Base-by-base conservation (phyloP, 2,113 vertebrate genomes). In the Cyanocitta stelleri region DNA sequence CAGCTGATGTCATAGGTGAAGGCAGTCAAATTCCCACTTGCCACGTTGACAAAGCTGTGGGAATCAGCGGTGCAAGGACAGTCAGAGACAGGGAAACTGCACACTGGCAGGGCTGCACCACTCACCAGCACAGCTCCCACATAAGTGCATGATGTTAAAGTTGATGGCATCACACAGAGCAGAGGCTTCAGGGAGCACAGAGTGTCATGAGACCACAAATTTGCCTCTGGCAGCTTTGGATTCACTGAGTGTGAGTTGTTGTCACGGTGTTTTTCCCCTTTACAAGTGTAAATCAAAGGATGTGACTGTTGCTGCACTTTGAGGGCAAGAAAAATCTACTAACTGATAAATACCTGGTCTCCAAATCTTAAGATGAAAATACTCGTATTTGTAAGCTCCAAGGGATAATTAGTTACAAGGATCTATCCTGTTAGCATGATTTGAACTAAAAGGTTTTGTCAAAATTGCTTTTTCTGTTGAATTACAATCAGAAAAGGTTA, bases 1-100 rank as follows among this genome's bases (percentile, higher is more conserved):
- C 98, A 99, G 95, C 92, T 92, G 48, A 92, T 89, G 78, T 97
- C 97, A 8, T 93, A 93, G 0, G 78, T 71, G 68, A 93, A 89
- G 75, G 92, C 86, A 75, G 90, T 95, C 95, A 97, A 56, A 56
- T 95, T 97, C 43, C 94, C 94, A 72, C 93, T 96, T 22, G 89
- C 86, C 58, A 91, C 22, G 1, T 51, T 76, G 75, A 98, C 67
- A 5, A 97, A 75, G 93, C 98, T 98, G 94, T 66, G 89, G 82
- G 59, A 71, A 95, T 8, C 8, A 94, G 10, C 19, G 37, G 54
- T 4, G 51, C 26, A 80, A 52, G 52, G 46, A 43, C 4, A 30
- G 55, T 46, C 32, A 92, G 46, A 24, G 46, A 35, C 30, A 44
- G 69, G 21, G 48, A 44, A 87, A 51, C 3, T 12, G 18, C 10